Base-by-base conservation (phyloP, 2,113 vertebrate genomes). In the Zeus faber region DNA sequence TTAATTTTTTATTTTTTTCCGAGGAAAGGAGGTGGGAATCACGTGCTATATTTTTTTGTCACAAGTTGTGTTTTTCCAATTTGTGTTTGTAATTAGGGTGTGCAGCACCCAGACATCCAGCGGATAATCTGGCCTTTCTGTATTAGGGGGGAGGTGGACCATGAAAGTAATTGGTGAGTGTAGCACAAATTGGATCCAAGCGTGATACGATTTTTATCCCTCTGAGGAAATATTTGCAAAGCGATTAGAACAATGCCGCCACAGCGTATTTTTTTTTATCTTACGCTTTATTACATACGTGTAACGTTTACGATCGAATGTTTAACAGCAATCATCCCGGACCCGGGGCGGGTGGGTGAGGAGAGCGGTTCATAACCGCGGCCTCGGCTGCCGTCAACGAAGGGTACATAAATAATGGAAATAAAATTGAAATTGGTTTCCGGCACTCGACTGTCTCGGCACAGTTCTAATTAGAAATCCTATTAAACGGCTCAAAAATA, bases 91-190 rank as follows among this genome's bases (percentile, higher is more conserved):
- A 89, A 90, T 90, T 89, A 85, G 82, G 64, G 52, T 68, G 70
- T 72, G 85, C 65, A 70, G 72, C 55, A 73, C 62, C 70, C 76
- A 83, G 82, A 84, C 76, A 78, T 84, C 61, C 74, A 80, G 70
- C 60, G 41, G 81, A 86, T 88, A 83, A 88, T 89, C 88, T 87
- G 81, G 79, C 74, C 83, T 83, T 81, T 87, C 77, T 81, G 78
- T 81, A 82, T 83, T 80, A 86, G 82, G 74, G 23, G 50, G 69
- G 80, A 84, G 85, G 83, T 77, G 59, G 83, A 87, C 85, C 88
- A 68, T 90, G 87, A 89, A 89, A 89, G 89, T 87, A 89, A 88
- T 85, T 83, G 87, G 81, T 63, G 81, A 86, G 72, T 77, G 77
- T 63, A 82, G 82, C 84, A 85, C 83, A 89, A 89, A 90, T 91